These are phyloP conservation scores for Simalia tracyae DNA, from an alignment of 2,797 vertebrate species.

Conservation along the genomic window DNA sequence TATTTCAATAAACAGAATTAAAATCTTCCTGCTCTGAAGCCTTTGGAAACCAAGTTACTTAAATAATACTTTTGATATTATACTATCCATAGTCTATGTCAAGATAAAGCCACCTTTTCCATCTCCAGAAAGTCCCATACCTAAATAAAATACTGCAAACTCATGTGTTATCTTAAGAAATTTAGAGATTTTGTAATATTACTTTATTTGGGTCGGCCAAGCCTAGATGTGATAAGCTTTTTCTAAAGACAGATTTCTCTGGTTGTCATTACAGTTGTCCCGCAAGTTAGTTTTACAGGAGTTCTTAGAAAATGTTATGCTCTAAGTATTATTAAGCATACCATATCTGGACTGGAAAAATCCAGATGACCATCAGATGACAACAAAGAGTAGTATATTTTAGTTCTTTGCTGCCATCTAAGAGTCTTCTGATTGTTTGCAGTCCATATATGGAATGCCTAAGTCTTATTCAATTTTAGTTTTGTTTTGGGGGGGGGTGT, in stretches of 20 bases:
- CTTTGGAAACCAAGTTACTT: constrained; percentile 41
- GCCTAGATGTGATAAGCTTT: background rate
- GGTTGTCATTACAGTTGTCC: background rate
- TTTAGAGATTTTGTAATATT: background rate
- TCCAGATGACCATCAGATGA: background rate
- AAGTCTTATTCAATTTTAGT: background rate
- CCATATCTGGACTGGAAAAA: background rate
- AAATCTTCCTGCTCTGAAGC: background rate
- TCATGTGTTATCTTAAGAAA: background rate
- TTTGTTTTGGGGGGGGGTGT: background rate
- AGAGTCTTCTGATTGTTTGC: background rate
- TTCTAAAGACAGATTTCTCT: background rate
- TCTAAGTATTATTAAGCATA: background rate
- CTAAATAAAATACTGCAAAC: background rate
- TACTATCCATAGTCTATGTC: background rate
- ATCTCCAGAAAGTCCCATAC: background rate
- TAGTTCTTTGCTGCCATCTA: background rate
- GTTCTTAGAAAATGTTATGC: background rate
- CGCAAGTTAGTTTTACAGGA: background rate
- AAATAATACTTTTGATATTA: constrained; percentile 26
- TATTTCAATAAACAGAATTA: background rate
- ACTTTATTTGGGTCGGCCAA: background rate
- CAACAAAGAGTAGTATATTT: background rate
- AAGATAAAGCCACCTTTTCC: background rate
- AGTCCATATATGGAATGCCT: background rate